A percentile compares a stretch with the other conserved stretches of the same genome.
These are phyloP conservation scores for Strigops habroptila DNA, from an alignment of 2,113 vertebrate species.

Conservation along the genomic window DNA sequence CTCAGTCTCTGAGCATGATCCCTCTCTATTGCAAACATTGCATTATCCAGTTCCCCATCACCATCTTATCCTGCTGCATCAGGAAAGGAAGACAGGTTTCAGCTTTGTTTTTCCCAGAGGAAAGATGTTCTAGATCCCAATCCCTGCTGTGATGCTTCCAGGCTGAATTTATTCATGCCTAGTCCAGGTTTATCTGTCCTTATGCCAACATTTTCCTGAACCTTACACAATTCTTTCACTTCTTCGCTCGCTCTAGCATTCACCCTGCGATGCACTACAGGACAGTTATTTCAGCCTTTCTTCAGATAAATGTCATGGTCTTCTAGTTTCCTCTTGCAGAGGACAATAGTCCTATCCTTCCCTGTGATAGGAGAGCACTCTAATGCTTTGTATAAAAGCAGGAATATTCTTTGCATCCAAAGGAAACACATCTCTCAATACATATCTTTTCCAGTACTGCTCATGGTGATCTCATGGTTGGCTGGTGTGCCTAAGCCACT, in stretches of 20 bases:
- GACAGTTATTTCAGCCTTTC: background rate
- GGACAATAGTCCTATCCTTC: background rate
- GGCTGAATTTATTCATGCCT: background rate
- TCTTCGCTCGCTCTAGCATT: background rate
- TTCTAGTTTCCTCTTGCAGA: background rate
- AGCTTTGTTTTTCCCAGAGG: background rate
- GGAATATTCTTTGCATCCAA: background rate
- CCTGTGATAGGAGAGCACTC: background rate
- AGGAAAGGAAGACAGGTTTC: background rate
- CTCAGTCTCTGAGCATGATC: background rate
- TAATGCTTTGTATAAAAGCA: background rate
- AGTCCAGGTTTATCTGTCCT: background rate
- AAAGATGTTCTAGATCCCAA: background rate
- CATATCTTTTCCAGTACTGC: background rate
- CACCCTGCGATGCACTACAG: background rate
- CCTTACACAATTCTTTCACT: background rate
- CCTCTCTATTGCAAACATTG: background rate
- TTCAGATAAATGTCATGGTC: rapidly evolving
- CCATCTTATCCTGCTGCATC: background rate
- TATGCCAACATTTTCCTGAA: background rate
- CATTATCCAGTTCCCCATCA: background rate
- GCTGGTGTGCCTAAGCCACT: background rate
- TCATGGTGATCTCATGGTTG: background rate
- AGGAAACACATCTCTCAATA: background rate
- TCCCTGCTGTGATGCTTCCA: background rate